A percentile compares a stretch with the other conserved stretches of the same genome.
Conservation (phyloP, 2,888 invertebrate genomes). For the Automeris io region DNA sequence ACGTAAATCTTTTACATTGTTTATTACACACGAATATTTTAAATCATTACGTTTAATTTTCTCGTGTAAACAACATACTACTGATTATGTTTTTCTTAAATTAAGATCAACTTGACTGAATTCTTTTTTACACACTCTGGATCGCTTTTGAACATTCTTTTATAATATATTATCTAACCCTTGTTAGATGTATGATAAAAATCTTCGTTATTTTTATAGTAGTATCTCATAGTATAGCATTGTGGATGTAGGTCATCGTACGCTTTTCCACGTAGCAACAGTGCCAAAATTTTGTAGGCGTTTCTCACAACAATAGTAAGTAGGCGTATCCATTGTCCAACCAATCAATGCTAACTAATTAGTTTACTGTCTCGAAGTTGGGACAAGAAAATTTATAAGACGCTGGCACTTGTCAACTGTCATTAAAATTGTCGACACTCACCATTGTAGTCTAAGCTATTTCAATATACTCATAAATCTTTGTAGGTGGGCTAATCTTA, state of each 20-base stretch:
- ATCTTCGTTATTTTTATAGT: too few relatives aligned
- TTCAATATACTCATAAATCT: neutral
- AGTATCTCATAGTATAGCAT: conserved; percentile 14
- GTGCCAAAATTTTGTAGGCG: conserved; percentile 32
- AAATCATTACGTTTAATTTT: too few relatives aligned
- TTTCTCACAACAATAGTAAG: conserved; percentile 13
- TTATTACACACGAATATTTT: too few relatives aligned
- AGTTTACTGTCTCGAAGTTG: neutral
- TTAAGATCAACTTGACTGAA: too few relatives aligned
- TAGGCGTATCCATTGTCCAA: conserved; percentile 17
- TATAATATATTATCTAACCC: too few relatives aligned
- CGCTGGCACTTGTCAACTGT: neutral
- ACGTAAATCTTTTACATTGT: too few relatives aligned
- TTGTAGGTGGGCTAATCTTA: neutral
- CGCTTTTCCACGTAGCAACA: conserved; percentile 20
- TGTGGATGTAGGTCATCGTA: conserved; percentile 12
- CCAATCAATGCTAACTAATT: conserved; percentile 15
- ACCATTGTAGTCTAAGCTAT: neutral
- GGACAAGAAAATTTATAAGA: neutral
- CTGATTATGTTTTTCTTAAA: too few relatives aligned
- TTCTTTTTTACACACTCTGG: too few relatives aligned
- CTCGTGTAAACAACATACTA: too few relatives aligned
- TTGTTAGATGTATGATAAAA: too few relatives aligned
- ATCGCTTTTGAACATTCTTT: too few relatives aligned
- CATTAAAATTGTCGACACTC: neutral